These are phyloP conservation scores for Eristalinus aeneus DNA, from an alignment of 2,888 invertebrate species.

Conservation along the genomic window DNA sequence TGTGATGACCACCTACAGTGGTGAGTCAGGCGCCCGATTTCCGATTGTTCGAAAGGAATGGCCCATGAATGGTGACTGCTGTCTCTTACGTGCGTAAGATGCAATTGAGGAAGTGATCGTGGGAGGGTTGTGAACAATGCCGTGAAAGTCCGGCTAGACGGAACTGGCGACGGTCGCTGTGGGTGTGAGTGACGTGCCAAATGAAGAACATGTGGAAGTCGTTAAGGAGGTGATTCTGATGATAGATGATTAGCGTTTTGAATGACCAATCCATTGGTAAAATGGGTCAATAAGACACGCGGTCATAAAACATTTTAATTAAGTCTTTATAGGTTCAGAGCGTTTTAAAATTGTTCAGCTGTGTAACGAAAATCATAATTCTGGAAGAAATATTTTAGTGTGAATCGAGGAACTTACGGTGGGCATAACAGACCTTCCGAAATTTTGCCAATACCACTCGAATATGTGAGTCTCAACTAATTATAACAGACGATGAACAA, in stretches of 20 bases:
- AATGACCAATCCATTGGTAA: background rate
- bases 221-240: background rate
- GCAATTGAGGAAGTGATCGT: slow-evolving; percentile 22
- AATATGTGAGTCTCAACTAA: no score
- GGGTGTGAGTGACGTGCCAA: background rate
- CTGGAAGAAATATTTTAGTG: no score
- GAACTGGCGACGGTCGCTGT: background rate
- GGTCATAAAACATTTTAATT: no score
- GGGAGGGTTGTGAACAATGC: slow-evolving; percentile 12
- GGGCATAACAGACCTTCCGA: no score
- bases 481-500: no score
- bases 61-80: slow-evolving; percentile 25
- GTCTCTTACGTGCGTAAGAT: slow-evolving; percentile 8
- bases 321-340: no score
- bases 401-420: no score
- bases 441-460: no score
- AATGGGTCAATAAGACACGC: background rate
- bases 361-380: no score
- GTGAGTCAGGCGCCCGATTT: slow-evolving; percentile 58
- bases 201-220: slow-evolving; percentile 2
- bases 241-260: background rate
- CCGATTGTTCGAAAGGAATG: background rate
- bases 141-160: slow-evolving; percentile 14
- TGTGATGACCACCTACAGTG: slow-evolving; percentile 65
- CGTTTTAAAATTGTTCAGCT: no score